Percentiles rank a stretch among this genome's conserved stretches.
These are phyloP conservation scores for Cacatua alba DNA, from an alignment of 2,113 vertebrate genomes.

Conservation along the genomic window DNA sequence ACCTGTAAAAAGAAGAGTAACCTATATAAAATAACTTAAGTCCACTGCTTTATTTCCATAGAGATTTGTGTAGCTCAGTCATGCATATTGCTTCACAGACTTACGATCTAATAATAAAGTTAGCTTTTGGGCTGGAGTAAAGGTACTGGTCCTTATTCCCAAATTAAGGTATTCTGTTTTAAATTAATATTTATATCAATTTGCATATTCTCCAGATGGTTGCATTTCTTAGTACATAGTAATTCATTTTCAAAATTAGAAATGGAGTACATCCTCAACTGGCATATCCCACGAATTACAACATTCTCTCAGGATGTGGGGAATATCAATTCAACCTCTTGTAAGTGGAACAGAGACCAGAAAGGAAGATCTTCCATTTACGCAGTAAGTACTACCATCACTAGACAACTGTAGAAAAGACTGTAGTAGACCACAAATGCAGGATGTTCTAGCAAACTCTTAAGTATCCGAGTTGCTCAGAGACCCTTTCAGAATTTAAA, in stretches of 20 bases:
- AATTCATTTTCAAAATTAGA: background rate
- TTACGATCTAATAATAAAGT: background rate
- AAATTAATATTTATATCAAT: background rate
- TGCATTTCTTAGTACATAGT: background rate
- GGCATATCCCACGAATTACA: background rate
- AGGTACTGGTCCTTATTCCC: background rate
- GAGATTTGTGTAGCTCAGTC: background rate
- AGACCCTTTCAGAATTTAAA: background rate
- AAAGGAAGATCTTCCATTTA: background rate
- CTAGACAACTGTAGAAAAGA: background rate
- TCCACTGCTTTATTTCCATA: background rate
- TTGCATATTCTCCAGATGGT: background rate
- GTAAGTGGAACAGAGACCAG: background rate
- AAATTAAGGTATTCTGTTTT: background rate
- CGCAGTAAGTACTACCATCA: rapidly evolving
- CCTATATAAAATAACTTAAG: background rate
- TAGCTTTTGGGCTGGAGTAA: background rate
- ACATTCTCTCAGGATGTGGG: background rate
- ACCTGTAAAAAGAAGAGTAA: background rate
- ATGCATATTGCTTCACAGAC: background rate
- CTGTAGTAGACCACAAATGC: background rate
- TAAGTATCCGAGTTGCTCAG: background rate
- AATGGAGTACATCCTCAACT: background rate
- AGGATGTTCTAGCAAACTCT: background rate
- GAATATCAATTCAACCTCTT: background rate